Evolutionary conservation across 2,888 invertebrate genomes (phyloP).

Genomic region (Abrostola triplasia): DNA sequence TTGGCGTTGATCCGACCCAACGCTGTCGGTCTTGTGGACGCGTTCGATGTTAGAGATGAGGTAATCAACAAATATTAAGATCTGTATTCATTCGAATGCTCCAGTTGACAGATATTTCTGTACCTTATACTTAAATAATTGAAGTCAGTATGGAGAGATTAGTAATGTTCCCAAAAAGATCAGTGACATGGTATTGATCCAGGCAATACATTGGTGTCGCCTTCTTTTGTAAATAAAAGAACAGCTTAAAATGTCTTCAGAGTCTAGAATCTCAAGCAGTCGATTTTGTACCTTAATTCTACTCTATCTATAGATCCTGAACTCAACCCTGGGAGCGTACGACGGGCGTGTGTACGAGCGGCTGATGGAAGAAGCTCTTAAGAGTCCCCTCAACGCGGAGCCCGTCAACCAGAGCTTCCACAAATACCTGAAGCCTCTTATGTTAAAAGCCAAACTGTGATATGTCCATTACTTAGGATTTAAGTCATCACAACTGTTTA

Average conservation of each 20-base stretch:
- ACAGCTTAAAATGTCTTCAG: neutral
- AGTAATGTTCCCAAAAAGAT: too few relatives aligned
- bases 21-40: slow-evolving; percentile 96
- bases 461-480: slow-evolving; percentile 26
- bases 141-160: too few relatives aligned
- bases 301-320: slow-evolving; percentile 68
- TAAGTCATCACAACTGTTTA: neutral
- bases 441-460: slow-evolving; percentile 90
- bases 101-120: too few relatives aligned
- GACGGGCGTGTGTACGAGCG: slow-evolving; percentile 95
- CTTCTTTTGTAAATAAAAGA: neutral
- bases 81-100: neutral
- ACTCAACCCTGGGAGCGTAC: slow-evolving; percentile 93
- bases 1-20: slow-evolving; percentile 93
- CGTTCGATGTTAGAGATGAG: slow-evolving; percentile 94
- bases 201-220: too few relatives aligned
- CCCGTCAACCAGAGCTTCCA: slow-evolving; percentile 93
- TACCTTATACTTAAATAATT: too few relatives aligned
- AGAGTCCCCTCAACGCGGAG: slow-evolving; percentile 93
- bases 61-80: slow-evolving; percentile 66
- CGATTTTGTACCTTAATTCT: too few relatives aligned
- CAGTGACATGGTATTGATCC: too few relatives aligned
- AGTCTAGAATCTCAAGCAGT: too few relatives aligned
- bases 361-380: slow-evolving; percentile 92
- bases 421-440: slow-evolving; percentile 92